Conservation (phyloP, 2,888 invertebrate genomes). For the Auanema freiburgensis region DNA sequence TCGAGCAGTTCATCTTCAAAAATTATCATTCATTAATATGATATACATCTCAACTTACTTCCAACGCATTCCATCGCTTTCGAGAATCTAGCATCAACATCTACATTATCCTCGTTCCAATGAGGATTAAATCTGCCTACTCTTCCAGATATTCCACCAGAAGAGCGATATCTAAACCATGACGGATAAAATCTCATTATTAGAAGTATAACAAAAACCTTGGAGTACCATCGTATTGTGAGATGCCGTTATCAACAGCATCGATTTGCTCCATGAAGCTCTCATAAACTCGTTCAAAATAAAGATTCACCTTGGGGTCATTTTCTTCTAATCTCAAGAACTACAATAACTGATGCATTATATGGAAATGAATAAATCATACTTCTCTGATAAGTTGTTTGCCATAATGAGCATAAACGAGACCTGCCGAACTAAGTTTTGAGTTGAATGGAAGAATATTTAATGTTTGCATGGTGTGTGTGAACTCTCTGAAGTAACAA, state of each 20-base stretch:
- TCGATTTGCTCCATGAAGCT: slow-evolving; percentile 89
- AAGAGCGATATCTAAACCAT: slow-evolving; percentile 43
- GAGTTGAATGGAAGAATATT: slow-evolving; percentile 63
- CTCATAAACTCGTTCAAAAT: slow-evolving; percentile 76
- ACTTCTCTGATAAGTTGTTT: slow-evolving; percentile 73
- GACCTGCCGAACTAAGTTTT: slow-evolving; percentile 87
- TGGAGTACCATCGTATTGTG: slow-evolving; percentile 64
- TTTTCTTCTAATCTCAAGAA: slow-evolving; percentile 24
- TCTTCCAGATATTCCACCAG: slow-evolving; percentile 67
- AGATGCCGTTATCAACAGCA: slow-evolving; percentile 94
- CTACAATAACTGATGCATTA: slow-evolving; percentile 18
- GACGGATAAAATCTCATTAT: slow-evolving; percentile 1
- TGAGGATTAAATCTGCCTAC: slow-evolving; percentile 80
- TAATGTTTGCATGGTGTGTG: slow-evolving; percentile 65
- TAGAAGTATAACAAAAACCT: slow-evolving; percentile 24
- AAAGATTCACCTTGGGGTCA: slow-evolving; percentile 47
- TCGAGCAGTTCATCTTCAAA: slow-evolving; percentile 81
- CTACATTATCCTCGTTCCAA: slow-evolving; percentile 75
- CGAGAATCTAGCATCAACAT: slow-evolving; percentile 61
- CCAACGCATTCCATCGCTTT: slow-evolving; percentile 64
- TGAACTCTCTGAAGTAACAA: slow-evolving; percentile 64
- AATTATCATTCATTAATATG: slow-evolving; percentile 73
- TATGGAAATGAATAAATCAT: slow-evolving; percentile 3
- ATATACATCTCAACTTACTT: background rate
- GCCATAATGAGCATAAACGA: slow-evolving; percentile 88